phyloP scores from a whole-genome alignment of 2,797 vertebrate genomes.

The Steatocranus sp. region DNA sequence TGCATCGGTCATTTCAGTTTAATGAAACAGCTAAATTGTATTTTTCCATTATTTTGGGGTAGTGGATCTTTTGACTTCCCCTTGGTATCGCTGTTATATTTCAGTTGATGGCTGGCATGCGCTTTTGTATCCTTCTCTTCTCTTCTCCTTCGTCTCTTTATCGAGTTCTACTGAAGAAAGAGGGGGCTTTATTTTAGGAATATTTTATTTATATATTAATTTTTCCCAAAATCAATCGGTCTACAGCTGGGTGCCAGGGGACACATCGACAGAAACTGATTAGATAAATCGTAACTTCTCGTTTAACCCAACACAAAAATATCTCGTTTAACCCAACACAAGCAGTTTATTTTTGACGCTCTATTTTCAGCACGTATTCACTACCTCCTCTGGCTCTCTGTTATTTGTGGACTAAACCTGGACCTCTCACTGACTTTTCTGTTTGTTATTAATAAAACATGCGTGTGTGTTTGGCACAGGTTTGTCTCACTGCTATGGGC shows the following conservation, averaged over 20 bases:
- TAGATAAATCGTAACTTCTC: not conserved
- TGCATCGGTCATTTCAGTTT: not conserved
- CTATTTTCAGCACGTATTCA: not conserved
- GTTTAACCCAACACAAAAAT: not conserved
- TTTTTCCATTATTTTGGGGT: not conserved
- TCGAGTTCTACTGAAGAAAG: not conserved
- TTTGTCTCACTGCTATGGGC: conserved; percentile 13
- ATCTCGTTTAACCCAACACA: not conserved
- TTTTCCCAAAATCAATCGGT: not conserved
- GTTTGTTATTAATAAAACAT: conserved; percentile 53
- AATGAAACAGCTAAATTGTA: not conserved
- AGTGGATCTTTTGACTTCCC: not conserved
- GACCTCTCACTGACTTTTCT: not conserved
- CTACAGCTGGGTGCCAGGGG: not conserved
- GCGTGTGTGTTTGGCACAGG: conserved; percentile 1
- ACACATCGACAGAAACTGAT: not conserved
- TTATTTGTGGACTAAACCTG: not conserved
- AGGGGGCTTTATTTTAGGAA: not conserved
- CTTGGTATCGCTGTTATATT: not conserved
- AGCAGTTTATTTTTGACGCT: not conserved
- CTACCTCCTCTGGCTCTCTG: not conserved
- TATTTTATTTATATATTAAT: not conserved
- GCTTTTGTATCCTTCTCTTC: not conserved
- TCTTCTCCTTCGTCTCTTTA: not conserved
- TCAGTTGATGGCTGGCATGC: not conserved